Percentiles rank a stretch among this genome's conserved stretches.
These are phyloP conservation scores for Sylvilagus floridanus DNA, from an alignment of 2,797 vertebrate genomes.

Conservation along the genomic window DNA sequence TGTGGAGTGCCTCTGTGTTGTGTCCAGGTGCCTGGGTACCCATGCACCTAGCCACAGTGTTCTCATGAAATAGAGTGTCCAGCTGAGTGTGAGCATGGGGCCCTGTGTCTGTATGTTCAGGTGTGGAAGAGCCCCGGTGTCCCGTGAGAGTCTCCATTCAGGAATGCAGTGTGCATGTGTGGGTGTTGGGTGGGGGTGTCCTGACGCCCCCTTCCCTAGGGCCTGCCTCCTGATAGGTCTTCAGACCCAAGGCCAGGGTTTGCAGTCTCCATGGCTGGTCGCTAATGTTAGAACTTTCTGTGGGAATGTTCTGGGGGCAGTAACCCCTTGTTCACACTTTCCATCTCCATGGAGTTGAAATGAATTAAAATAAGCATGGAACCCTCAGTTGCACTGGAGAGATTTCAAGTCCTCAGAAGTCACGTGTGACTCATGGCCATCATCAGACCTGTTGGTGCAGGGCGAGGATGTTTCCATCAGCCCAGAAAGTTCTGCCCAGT, in stretches of 20 bases:
- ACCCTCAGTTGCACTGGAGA: not conserved
- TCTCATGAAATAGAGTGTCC: too few species aligned
- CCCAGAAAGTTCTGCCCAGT: not conserved
- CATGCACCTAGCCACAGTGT: not conserved
- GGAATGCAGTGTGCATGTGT: not conserved
- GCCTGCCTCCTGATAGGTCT: not conserved
- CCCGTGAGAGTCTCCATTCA: not conserved
- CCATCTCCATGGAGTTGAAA: constrained; percentile 15
- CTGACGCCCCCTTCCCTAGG: not conserved
- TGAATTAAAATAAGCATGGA: constrained; percentile 2
- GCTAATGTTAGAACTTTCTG: not conserved
- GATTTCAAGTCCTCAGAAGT: not conserved
- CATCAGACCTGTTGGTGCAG: not conserved
- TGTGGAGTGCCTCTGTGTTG: not conserved
- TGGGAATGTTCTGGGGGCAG: not conserved
- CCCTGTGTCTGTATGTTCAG: not conserved
- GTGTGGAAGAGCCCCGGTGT: not conserved
- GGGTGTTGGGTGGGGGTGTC: not conserved
- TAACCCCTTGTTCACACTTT: not conserved
- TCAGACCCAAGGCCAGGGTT: not conserved
- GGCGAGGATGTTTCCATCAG: not conserved
- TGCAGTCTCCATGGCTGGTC: not conserved
- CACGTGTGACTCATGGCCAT: not conserved
- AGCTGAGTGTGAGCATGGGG: not conserved
- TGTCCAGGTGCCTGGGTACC: not conserved